phyloP scores from a whole-genome alignment of 2,113 vertebrate species.

The Brachypteracias leptosomus region DNA sequence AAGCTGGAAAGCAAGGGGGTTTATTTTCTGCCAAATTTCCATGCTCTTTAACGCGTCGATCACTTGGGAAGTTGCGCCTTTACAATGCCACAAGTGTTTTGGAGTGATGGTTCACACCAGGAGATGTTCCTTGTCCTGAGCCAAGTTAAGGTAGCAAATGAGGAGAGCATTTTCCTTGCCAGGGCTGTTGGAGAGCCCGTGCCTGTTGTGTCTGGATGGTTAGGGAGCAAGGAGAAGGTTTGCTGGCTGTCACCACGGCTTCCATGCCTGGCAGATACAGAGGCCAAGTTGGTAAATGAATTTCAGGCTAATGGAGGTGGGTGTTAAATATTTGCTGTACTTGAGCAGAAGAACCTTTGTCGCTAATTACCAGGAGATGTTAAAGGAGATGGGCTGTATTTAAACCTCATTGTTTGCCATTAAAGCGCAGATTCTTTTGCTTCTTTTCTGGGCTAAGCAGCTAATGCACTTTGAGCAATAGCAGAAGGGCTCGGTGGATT shows the following conservation, averaged over 20 bases:
- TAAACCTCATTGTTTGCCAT: constrained; percentile 61
- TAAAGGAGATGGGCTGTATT: constrained; percentile 54
- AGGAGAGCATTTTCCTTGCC: neutral
- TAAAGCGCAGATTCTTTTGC: constrained; percentile 36
- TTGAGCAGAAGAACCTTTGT: constrained; percentile 51
- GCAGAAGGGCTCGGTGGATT: constrained; percentile 32
- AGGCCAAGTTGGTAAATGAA: constrained; percentile 43
- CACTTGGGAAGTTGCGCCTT: neutral
- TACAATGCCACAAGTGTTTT: neutral
- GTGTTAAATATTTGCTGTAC: constrained; percentile 68
- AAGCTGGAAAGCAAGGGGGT: no score
- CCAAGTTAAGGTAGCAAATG: neutral
- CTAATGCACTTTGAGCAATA: constrained; percentile 34
- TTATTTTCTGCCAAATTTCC: no score
- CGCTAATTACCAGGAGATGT: constrained; percentile 52
- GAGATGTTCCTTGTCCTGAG: neutral
- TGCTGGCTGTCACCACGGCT: neutral
- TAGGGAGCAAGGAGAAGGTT: neutral
- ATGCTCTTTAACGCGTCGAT: no score
- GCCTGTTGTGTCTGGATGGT: neutral
- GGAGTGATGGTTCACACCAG: neutral
- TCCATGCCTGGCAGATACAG: neutral
- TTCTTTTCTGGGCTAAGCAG: constrained; percentile 38
- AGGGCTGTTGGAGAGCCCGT: accelerated
- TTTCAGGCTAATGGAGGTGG: constrained; percentile 35